Conservation (phyloP, 2,797 vertebrate genomes). For the Fringilla coelebs region DNA sequence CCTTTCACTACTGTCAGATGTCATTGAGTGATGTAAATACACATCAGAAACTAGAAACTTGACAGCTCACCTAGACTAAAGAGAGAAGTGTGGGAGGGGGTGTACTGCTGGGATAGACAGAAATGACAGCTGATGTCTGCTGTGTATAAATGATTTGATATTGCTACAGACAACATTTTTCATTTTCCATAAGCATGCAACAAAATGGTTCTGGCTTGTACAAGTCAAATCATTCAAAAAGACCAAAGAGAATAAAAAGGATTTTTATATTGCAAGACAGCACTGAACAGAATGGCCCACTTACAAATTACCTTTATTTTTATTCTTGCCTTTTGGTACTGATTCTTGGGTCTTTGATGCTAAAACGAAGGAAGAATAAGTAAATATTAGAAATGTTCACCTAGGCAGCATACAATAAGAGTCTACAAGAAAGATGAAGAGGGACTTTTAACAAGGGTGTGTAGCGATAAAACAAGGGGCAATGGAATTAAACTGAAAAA, state of each 20-base stretch:
- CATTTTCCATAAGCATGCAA: constrained; percentile 11
- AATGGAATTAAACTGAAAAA: background rate
- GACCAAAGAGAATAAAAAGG: background rate
- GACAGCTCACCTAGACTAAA: constrained; percentile 86
- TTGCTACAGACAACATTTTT: constrained; percentile 51
- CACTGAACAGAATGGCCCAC: background rate
- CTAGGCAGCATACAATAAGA: background rate
- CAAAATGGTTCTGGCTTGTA: background rate
- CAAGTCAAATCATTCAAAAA: constrained; percentile 33
- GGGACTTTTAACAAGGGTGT: background rate
- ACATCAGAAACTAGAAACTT: constrained; percentile 91
- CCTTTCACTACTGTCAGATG: constrained; percentile 94
- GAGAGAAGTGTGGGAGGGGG: background rate
- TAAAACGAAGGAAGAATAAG: background rate
- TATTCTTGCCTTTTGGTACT: background rate
- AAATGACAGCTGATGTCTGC: constrained; percentile 78
- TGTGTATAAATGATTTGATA: constrained; percentile 62
- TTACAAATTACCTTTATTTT: background rate
- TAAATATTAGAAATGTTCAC: background rate
- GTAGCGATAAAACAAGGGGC: background rate
- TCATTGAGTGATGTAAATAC: constrained; percentile 93
- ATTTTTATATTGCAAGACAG: background rate
- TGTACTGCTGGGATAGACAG: constrained; percentile 64
- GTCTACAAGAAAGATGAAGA: background rate
- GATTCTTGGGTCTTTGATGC: background rate